Percentiles rank a stretch among this genome's conserved stretches.
phyloP scores from a whole-genome alignment of 1,140 invertebrate genomes.

The Conus ventricosus region DNA sequence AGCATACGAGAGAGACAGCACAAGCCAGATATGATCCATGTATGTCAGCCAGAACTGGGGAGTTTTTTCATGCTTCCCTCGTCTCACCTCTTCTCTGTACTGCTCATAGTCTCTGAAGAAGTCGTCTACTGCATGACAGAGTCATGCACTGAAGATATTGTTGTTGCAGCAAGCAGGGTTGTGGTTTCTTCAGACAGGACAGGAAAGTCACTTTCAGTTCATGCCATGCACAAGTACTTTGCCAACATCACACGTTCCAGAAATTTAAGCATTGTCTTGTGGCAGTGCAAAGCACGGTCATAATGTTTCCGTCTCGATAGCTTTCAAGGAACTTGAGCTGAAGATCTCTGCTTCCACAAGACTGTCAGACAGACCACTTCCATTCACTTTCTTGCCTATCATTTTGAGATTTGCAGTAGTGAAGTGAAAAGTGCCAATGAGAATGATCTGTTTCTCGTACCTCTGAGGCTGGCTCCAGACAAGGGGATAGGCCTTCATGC shows the following conservation, averaged over 20 bases:
- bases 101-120: too few species aligned
- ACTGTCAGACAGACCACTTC: slow-evolving; percentile 15
- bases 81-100: too few species aligned
- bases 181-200: too few species aligned
- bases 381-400: slow-evolving; percentile 53
- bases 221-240: too few species aligned
- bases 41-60: too few species aligned
- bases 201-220: too few species aligned
- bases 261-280: slow-evolving; percentile 25
- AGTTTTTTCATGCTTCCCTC: too few species aligned
- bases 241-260: neutral
- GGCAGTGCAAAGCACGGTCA: neutral
- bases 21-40: too few species aligned
- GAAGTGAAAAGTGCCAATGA: slow-evolving; percentile 49
- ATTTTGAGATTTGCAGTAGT: slow-evolving; percentile 28
- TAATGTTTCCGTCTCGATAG: slow-evolving; percentile 37
- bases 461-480: slow-evolving; percentile 41
- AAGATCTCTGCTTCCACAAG: slow-evolving; percentile 31
- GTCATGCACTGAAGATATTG: too few species aligned
- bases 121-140: neutral
- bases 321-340: slow-evolving; percentile 33
- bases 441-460: slow-evolving; percentile 47
- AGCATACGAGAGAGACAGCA: too few species aligned
- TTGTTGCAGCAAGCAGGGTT: too few species aligned
- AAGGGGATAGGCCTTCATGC: slow-evolving; percentile 53